A percentile compares a stretch with the other conserved stretches of the same genome.
These are phyloP conservation scores for Macquaria australasica DNA, from an alignment of 2,113 vertebrate species.

Conservation along the genomic window DNA sequence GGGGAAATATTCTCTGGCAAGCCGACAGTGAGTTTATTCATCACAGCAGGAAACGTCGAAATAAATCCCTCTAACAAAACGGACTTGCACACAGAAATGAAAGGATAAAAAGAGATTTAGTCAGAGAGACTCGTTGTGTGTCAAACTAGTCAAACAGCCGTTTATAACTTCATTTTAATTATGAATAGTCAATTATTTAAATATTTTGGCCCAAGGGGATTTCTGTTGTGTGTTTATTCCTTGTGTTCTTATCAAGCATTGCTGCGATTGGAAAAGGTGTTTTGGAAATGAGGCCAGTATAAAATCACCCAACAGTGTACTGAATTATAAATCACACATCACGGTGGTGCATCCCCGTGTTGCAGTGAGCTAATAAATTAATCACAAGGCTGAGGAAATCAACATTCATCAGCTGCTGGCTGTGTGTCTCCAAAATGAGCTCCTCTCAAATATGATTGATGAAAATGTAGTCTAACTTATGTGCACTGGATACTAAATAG, in stretches of 20 bases:
- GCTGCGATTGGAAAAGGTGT: slow-evolving; percentile 41
- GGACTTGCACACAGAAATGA: neutral
- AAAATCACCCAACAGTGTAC: slow-evolving; percentile 61
- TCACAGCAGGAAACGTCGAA: slow-evolving; percentile 35
- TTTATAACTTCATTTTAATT: slow-evolving; percentile 35
- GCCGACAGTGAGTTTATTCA: slow-evolving; percentile 45
- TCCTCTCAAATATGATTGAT: neutral
- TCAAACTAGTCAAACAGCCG: slow-evolving; percentile 5
- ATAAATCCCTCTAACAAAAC: slow-evolving; percentile 13
- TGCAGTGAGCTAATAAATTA: slow-evolving; percentile 64
- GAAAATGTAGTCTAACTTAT: neutral
- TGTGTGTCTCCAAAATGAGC: slow-evolving; percentile 27
- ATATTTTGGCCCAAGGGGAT: slow-evolving; percentile 31
- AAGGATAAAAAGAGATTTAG: slow-evolving; percentile 11
- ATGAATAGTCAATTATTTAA: slow-evolving; percentile 38
- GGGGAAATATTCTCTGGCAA: slow-evolving; percentile 24
- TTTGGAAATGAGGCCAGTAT: slow-evolving; percentile 58
- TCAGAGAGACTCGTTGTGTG: slow-evolving; percentile 3
- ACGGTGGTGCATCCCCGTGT: slow-evolving; percentile 50
- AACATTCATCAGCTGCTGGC: slow-evolving; percentile 57
- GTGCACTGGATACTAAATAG: neutral
- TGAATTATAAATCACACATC: slow-evolving; percentile 78
- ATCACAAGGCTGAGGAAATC: slow-evolving; percentile 54
- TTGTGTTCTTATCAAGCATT: slow-evolving; percentile 40
- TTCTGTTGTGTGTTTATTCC: slow-evolving; percentile 18